Base-by-base conservation (phyloP, 1,140 invertebrate genomes). In the Centruroides vittatus region DNA sequence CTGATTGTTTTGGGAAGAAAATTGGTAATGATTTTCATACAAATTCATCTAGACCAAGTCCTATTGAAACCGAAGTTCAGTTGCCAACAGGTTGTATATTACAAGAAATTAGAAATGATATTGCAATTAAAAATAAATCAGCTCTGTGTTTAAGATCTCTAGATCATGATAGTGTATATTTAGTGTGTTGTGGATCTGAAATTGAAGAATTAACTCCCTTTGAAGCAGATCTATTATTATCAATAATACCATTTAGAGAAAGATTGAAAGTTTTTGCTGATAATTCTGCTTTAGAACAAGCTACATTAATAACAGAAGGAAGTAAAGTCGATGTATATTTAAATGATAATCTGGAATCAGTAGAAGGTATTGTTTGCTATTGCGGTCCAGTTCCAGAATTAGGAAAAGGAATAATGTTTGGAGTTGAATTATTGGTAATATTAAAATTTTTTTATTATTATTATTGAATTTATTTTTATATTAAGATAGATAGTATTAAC, bases 321-420 rank as follows among this genome's bases (percentile, higher is more conserved):
- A 59, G 57, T 41, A 59, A 59, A 58, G 64, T 65, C 3, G 60
- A 59, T 60, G 64, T 65, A 12, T 56, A 65, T 58, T 61, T 64
- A 47, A 58, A 59, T 53, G 60, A 52, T 12, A 60, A 61, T 55
- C 36, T 59, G 12, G 64, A 65, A 49, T 58, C 60, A 35, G 61
- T 60, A 9, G 64, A 61, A 58, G 64, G 64, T 13, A 60, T 65
- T 36, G 60, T 65, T 47, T 47, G 60, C 0, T 65, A 56, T 35
- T 61, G 60, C 53, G 64, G 64, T 5, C 51, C 48, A 35, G 64
- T 65, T 36, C 60, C 64, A 8, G 64, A 65, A 47, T 51, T 65
- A 34, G 64, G 64, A 53, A 59, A 62, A 55, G 64, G 64, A 1
- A 61, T 59, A 46, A 8, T 65, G n/a, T 64, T 62, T 55, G 65